Base-by-base conservation (phyloP, 1,140 invertebrate genomes). In the Kradibia gibbosae region DNA sequence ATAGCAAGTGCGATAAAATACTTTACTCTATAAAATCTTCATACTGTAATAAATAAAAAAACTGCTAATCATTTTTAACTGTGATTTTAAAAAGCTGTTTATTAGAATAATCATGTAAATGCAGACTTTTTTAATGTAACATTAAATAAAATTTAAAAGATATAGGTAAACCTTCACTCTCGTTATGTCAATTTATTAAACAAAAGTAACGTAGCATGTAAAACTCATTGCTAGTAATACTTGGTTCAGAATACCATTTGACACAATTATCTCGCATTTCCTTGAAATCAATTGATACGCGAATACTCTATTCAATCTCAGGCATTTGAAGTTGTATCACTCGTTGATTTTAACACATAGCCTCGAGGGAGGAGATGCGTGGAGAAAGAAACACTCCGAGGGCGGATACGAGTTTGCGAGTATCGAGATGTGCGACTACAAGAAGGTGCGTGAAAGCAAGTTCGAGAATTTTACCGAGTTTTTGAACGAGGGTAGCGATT, bases 391-490 rank as follows among this genome's bases (percentile, higher is more conserved):
- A 65, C 50, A 79, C 74, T 70, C 50, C 75, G 65, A 73, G 42
- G 81, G 57, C 39, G 65, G 57, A 78, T 73, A 67, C 65, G 75
- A 82, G 78, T 77, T 82, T 78, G 71, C 53, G 65, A 73, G 20
- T 20, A 57, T 45, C 20, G 10, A 25, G 34, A 13, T 22, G 42
- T 22, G 70, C 50, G 48, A 42, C 20, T 13, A n/a, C 15, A 20
- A 22, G 36, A 31, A 62, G 65, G n/a, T 50, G 62, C 10, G 45
- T 11, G 57, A 53, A 65, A 62, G 62, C 39, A 67, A 13, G 31
- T 50, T 75, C 65, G 65, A 81, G 86, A 86, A 89, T 89, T 89
- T 86, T 86, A 84, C 86, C 84, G 86, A 89, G 88, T 87, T 89
- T 87, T 42, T 80, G 84, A 88, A 87, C 85, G 84, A 83, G 84